Base-by-base conservation (phyloP, 1,140 invertebrate species). In the Bombus superbus region DNA sequence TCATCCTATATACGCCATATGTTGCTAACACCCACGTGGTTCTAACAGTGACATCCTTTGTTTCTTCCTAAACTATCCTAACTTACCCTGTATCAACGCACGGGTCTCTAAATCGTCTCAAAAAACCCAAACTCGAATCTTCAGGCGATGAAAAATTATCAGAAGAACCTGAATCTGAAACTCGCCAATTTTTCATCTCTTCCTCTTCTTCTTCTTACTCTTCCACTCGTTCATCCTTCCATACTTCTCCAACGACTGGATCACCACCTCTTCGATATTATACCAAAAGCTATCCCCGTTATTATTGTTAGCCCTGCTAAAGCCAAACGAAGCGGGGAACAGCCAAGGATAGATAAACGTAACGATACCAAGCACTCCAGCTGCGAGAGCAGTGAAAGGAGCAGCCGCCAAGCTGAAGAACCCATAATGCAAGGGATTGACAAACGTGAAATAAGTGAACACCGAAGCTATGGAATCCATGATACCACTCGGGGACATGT, bases 351-450 rank as follows among this genome's bases (percentile, higher is more conserved):
- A 94, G 11, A 94, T 42, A 73, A 95, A 92, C 0, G 94, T 93
- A 0, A 92, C 92, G 1, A 95, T 86, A 8, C 95, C 94, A 9
- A 95, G 74, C 15, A 95, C 47, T 0, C 94, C 94, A n/a, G 94
- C 95, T 0, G 94, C 94, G 25, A 95, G 91, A 5, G 94, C 94
- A 6, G 94, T 93, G 47, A 95, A 95, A 1, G 94, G 95, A 0
- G 95, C 94, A 4, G 94, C 92, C 8, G 94, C 91, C 47, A 95
- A 74, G 42, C 94, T 94, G 77, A 95, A 94, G 40, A 95, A 90
- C 0, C 94, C 91, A 53, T 95, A 95, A 88, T 94, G 93, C 28
- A 95, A 66, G 1, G 95, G 95, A 89, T 94, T 95, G 2, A 95
- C 62, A 25, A 94, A 92, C 0, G 91, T 92, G n/a, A 95, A 93